These are phyloP conservation scores for Orcinus orca DNA, from an alignment of 2,113 vertebrate genomes.

Conservation along the genomic window DNA sequence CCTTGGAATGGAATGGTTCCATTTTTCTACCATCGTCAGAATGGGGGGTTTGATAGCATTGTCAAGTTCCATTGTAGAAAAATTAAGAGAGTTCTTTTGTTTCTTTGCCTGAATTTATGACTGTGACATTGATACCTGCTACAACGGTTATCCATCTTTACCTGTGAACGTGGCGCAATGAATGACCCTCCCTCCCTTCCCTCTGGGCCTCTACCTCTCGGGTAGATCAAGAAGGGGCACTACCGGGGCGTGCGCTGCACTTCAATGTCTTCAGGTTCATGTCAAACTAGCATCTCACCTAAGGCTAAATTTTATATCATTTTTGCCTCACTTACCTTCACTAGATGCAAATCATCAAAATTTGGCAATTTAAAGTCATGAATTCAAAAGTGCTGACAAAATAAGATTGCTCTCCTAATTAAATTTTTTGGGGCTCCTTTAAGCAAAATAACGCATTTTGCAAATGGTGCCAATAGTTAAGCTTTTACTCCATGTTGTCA, in stretches of 20 bases:
- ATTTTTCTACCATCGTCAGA: not conserved
- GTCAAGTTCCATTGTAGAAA: not conserved
- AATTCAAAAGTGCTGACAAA: not conserved
- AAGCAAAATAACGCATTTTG: not conserved
- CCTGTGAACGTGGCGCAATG: not conserved
- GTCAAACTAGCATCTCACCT: not conserved
- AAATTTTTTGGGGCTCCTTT: not conserved
- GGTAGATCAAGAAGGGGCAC: not conserved
- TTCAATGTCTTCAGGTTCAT: not conserved
- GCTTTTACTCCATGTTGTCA: not conserved
- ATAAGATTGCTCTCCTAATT: not conserved
- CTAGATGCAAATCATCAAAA: not conserved
- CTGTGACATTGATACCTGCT: not conserved
- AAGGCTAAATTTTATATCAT: not conserved
- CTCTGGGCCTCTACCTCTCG: not conserved
- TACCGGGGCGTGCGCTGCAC: rapidly evolving
- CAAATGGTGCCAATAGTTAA: not conserved
- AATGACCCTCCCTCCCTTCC: not conserved
- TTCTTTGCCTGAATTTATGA: not conserved
- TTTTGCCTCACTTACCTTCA: not conserved
- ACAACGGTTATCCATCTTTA: not conserved
- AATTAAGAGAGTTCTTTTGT: not conserved
- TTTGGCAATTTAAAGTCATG: not conserved
- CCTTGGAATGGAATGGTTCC: not conserved
- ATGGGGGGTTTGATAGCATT: not conserved